phyloP scores from a whole-genome alignment of 2,113 vertebrate genomes.

The Sinocyclocheilus anshuiensis region DNA sequence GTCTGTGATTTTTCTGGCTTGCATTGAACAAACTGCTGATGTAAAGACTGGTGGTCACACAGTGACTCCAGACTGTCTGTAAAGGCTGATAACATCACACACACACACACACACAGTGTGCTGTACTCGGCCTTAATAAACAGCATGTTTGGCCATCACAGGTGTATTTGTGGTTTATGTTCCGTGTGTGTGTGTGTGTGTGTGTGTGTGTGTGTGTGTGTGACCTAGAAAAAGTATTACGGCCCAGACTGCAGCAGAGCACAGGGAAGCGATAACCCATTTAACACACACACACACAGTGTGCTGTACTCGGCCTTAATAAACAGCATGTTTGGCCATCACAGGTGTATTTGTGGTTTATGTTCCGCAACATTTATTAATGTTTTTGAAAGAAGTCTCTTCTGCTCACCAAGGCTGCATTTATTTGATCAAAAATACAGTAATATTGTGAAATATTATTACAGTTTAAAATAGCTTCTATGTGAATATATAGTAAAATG shows the following conservation, averaged over 20 bases:
- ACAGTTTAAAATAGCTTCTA: neutral
- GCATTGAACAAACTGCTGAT: neutral
- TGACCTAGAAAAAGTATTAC: neutral
- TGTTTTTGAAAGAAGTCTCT: neutral
- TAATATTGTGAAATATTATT: neutral
- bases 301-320: neutral
- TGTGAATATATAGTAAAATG: neutral
- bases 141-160: too few species aligned
- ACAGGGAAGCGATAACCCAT: neutral
- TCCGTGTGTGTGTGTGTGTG: neutral
- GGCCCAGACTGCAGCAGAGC: conserved; percentile 13
- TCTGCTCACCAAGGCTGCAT: neutral
- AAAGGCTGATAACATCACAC: neutral
- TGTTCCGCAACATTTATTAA: neutral
- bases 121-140: too few species aligned
- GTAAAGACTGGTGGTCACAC: neutral
- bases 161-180: too few species aligned
- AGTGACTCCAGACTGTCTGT: neutral
- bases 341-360: neutral
- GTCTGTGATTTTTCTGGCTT: neutral
- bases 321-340: neutral
- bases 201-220: neutral
- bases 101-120: neutral
- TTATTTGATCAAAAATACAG: neutral
- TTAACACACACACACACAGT: neutral